Percentiles rank a stretch among this genome's conserved stretches.
Evolutionary conservation across 30 jellyfish, hydroid and myxozoan genomes (phyloP).

Genomic region (Clytia hemisphaerica): DNA sequence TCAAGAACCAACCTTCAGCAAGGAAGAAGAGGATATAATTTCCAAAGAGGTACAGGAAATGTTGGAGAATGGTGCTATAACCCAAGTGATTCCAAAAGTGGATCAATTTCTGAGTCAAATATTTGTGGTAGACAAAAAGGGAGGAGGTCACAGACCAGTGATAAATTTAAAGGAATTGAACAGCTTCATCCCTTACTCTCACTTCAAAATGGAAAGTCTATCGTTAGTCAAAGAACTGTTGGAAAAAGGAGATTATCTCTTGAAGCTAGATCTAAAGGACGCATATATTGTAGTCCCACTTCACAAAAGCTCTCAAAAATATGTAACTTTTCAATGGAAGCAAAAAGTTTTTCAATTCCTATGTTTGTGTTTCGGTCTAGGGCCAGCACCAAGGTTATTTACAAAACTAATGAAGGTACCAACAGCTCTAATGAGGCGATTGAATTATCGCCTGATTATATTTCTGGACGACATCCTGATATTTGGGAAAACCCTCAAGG

Average conservation of each 20-base stretch:
- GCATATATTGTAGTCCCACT: conserved; percentile 32
- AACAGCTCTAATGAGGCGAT: background rate
- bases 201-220: conserved; percentile 8
- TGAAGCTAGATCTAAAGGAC: conserved; percentile 33
- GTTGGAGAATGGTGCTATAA: background rate
- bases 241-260: conserved; percentile 11
- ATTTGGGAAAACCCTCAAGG: background rate
- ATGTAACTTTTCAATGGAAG: conserved; percentile 29
- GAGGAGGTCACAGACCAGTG: too few relatives aligned
- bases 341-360: conserved; percentile 3
- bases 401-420: background rate
- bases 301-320: conserved; percentile 9
- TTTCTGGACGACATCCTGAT: background rate
- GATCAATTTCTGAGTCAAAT: too few relatives aligned
- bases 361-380: conserved; percentile 7
- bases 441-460: background rate
- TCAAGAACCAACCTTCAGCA: too few relatives aligned
- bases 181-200: background rate
- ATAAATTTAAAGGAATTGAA: background rate
- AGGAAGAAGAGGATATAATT: too few relatives aligned
- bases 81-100: too few relatives aligned
- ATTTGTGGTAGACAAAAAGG: too few relatives aligned
- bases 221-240: background rate
- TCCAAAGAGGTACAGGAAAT: too few relatives aligned
- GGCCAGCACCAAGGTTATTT: background rate